Conservation (phyloP, 1,140 invertebrate species). For the Procambarus clarkii region DNA sequence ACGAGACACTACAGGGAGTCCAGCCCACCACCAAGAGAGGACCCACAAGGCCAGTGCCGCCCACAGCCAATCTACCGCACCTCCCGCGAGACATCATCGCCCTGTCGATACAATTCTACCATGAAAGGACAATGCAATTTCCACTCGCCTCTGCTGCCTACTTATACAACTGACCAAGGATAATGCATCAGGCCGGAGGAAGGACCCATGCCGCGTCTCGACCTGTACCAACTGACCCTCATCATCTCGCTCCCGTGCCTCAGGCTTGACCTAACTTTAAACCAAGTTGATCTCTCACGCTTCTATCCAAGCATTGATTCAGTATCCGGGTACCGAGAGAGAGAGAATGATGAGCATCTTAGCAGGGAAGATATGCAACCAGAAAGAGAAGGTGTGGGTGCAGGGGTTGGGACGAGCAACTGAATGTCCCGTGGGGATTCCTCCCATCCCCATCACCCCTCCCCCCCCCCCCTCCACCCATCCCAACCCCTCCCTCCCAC, state of each 20-base stretch:
- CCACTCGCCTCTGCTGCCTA: slow-evolving; percentile 51
- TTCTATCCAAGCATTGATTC: no score
- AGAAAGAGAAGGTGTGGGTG: background rate
- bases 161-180: slow-evolving; percentile 70
- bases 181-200: slow-evolving; percentile 54
- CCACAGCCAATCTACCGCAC: slow-evolving; percentile 43
- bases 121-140: slow-evolving; percentile 71
- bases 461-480: no score
- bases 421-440: background rate
- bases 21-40: background rate
- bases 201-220: background rate
- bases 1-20: background rate
- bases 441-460: background rate
- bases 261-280: no score
- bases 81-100: slow-evolving; percentile 45
- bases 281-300: no score
- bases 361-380: background rate
- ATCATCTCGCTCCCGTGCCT: no score
- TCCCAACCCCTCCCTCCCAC: background rate
- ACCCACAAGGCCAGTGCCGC: background rate
- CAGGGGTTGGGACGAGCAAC: slow-evolving; percentile 21
- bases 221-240: no score
- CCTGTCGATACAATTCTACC: slow-evolving; percentile 68
- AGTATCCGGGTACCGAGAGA: no score
- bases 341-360: no score